Base-by-base conservation (phyloP, 2,888 invertebrate genomes). In the Lymantria monacha region DNA sequence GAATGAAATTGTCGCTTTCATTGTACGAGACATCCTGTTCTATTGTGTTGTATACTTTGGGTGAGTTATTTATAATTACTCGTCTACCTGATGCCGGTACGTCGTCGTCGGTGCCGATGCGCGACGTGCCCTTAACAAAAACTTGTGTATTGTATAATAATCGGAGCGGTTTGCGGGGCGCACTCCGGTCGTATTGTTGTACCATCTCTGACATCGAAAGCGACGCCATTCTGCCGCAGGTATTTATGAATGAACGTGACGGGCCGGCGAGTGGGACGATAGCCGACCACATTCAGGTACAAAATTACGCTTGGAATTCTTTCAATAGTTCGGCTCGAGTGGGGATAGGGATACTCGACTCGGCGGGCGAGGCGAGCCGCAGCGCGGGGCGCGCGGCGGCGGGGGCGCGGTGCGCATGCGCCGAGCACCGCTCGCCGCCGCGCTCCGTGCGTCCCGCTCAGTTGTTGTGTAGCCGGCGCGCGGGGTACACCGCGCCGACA, bases 201-300 rank as follows among this genome's bases (percentile, higher is more conserved):
- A 73, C 69, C 67, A 72, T 66, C 79, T 76, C 63, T 55, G 59
- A 68, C 71, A 79, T 79, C 79, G 72, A 81, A 76, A 72, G 74
- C 72, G 72, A 70, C 68, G 70, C 77, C 76, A 41, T 76, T 63
- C 68, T 72, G 59, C 57, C 79, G 81, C 82, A 86, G 87, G 86
- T 90, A 90, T 90, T 88, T 89, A 91, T 91, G 90, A 91, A 91
- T 91, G 91, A 88, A 91, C 89, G 89, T 87, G 90, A 82, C 83
- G 83, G 79, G 72, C 79, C 66, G 78, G 80, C 80, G 80, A 79
- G 79, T 74, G 80, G 81, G 81, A 80, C 80, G 80, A 41, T 14
- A 33, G 74, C 83, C 78, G 79, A 77, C 72, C 77, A 83, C 81
- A 82, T 81, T 80, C 91, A 91, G 91, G 91, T 91, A 91, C 83